These are phyloP conservation scores for Peromyscus nudipes DNA, from an alignment of 2,797 vertebrate genomes.

Conservation along the genomic window DNA sequence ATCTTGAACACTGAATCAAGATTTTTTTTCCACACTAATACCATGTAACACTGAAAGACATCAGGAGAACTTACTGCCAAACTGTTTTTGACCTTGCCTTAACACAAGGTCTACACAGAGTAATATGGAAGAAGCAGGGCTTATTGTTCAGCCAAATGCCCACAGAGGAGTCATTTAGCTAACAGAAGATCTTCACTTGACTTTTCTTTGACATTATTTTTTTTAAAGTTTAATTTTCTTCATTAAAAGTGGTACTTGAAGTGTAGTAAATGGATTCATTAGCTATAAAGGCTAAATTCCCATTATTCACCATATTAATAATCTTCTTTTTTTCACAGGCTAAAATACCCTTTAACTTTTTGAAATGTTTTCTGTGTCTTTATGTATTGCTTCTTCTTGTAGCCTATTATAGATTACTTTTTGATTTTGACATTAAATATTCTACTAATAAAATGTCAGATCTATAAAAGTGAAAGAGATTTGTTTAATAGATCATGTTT, in stretches of 20 bases:
- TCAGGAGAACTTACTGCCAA: slow-evolving; percentile 9
- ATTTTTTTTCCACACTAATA: background rate
- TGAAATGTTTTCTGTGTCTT: background rate
- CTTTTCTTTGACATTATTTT: slow-evolving; percentile 50
- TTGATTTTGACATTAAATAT: slow-evolving; percentile 28
- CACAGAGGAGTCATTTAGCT: slow-evolving; percentile 1
- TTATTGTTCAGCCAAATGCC: background rate
- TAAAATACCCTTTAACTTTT: slow-evolving; percentile 39
- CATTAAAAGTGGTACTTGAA: slow-evolving; percentile 20
- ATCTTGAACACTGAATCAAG: slow-evolving; percentile 5
- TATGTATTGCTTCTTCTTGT: background rate
- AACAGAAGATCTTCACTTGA: slow-evolving; percentile 20
- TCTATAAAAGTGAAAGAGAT: background rate
- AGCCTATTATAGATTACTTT: background rate
- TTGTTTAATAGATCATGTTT: background rate
- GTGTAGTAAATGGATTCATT: slow-evolving; percentile 1
- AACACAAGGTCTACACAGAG: background rate
- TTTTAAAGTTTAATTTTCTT: slow-evolving; percentile 31
- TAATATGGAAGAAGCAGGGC: background rate
- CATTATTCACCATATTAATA: slow-evolving; percentile 3
- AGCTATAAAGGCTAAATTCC: slow-evolving; percentile 7
- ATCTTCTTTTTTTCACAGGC: background rate
- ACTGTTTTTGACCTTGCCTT: slow-evolving; percentile 19
- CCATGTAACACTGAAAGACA: background rate
- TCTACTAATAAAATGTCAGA: background rate